phyloP scores from a whole-genome alignment of 2,888 invertebrate species.

The Achlya flavicornis region DNA sequence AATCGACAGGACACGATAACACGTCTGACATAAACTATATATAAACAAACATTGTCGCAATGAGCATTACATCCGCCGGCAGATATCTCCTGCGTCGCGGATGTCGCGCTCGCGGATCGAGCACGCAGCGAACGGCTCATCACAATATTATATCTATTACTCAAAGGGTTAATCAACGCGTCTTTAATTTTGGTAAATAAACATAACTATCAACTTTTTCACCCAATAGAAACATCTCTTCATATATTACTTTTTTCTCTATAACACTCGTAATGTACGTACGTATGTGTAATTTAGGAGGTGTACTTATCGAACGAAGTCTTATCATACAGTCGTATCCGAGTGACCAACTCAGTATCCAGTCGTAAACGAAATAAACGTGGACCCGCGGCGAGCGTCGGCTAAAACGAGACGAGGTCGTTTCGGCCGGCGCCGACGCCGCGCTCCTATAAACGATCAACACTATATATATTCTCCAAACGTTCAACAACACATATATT shows the following conservation, averaged over 20 bases:
- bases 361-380: slow-evolving; percentile 68
- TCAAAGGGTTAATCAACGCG: slow-evolving; percentile 66
- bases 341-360: slow-evolving; percentile 78
- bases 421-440: slow-evolving; percentile 46
- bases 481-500: slow-evolving; percentile 84
- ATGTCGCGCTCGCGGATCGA: slow-evolving; percentile 25
- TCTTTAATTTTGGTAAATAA: slow-evolving; percentile 80
- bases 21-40: slow-evolving; percentile 72
- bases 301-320: slow-evolving; percentile 73
- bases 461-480: slow-evolving; percentile 81
- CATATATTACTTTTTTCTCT: slow-evolving; percentile 78
- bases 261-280: slow-evolving; percentile 74
- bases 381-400: slow-evolving; percentile 48
- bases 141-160: slow-evolving; percentile 53
- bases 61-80: slow-evolving; percentile 37
- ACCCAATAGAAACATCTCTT: slow-evolving; percentile 79
- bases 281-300: slow-evolving; percentile 73
- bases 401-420: slow-evolving; percentile 34
- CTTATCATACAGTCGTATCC: slow-evolving; percentile 73
- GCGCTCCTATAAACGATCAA: slow-evolving; percentile 58
- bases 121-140: slow-evolving; percentile 46
- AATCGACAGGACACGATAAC: slow-evolving; percentile 71
- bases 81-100: slow-evolving; percentile 24
- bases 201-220: slow-evolving; percentile 75
- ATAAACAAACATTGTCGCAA: slow-evolving; percentile 63